These are phyloP conservation scores for Hydropsyche betteni DNA, from an alignment of 2,888 invertebrate genomes.

Conservation along the genomic window DNA sequence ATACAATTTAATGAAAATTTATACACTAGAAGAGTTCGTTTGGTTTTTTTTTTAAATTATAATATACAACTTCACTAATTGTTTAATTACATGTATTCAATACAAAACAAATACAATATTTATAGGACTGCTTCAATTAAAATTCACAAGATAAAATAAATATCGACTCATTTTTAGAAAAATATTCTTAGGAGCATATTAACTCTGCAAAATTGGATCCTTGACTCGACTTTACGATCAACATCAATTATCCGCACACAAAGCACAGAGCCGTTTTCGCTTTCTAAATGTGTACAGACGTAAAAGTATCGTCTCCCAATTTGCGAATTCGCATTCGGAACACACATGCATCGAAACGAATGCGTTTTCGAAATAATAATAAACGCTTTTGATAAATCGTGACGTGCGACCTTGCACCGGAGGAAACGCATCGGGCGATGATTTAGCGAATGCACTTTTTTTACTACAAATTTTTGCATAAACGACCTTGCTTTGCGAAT, in stretches of 20 bases:
- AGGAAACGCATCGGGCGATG: neutral
- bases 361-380: slow-evolving; percentile 17
- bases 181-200: too few species aligned
- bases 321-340: neutral
- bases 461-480: too few species aligned
- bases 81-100: too few species aligned
- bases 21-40: too few species aligned
- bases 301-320: slow-evolving; percentile 24
- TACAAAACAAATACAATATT: too few species aligned
- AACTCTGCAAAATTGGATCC: neutral
- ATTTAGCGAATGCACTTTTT: neutral
- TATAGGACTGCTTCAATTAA: too few species aligned
- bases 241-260: neutral
- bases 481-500: too few species aligned
- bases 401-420: slow-evolving; percentile 9
- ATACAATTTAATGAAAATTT: too few species aligned
- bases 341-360: neutral
- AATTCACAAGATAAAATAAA: too few species aligned
- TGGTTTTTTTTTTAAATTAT: too few species aligned
- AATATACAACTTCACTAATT: too few species aligned
- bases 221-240: slow-evolving; percentile 7
- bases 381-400: slow-evolving; percentile 12
- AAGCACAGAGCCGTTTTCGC: slow-evolving; percentile 9
- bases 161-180: too few species aligned
- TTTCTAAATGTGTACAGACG: slow-evolving; percentile 17